Evolutionary conservation across 2,888 invertebrate species (phyloP).

Genomic region (Rhaphigaster nebulosa): DNA sequence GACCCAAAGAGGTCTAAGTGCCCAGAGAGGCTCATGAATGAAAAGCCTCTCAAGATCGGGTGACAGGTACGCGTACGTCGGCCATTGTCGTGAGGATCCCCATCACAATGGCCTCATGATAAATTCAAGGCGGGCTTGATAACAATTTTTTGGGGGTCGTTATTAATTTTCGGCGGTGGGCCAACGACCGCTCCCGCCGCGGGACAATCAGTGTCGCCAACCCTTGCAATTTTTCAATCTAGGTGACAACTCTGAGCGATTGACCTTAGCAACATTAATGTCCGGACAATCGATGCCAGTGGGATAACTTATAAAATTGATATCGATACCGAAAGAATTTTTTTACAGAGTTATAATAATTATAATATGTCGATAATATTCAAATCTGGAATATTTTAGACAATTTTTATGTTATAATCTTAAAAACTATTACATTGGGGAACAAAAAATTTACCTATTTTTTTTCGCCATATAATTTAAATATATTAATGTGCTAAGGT

Average conservation of each 20-base stretch:
- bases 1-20: background rate
- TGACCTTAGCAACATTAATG: constrained; percentile 27
- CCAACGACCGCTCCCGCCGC: constrained; percentile 17
- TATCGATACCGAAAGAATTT: background rate
- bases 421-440: too few relatives aligned
- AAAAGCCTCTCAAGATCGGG: background rate
- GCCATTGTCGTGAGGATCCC: background rate
- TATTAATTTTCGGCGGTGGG: constrained; percentile 40
- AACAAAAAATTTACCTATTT: too few relatives aligned
- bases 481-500: too few relatives aligned
- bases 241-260: constrained; percentile 46
- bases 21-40: background rate
- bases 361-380: background rate
- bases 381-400: too few relatives aligned
- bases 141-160: constrained; percentile 36
- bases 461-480: too few relatives aligned
- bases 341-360: background rate
- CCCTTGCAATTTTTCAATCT: constrained; percentile 48
- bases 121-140: constrained; percentile 30
- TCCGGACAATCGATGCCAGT: background rate
- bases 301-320: background rate
- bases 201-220: constrained; percentile 42
- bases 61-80: constrained; percentile 15
- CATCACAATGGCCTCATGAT: constrained; percentile 50
- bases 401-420: too few relatives aligned